These are phyloP conservation scores for Megathymus violae DNA, from an alignment of 1,140 invertebrate genomes.

Conservation along the genomic window DNA sequence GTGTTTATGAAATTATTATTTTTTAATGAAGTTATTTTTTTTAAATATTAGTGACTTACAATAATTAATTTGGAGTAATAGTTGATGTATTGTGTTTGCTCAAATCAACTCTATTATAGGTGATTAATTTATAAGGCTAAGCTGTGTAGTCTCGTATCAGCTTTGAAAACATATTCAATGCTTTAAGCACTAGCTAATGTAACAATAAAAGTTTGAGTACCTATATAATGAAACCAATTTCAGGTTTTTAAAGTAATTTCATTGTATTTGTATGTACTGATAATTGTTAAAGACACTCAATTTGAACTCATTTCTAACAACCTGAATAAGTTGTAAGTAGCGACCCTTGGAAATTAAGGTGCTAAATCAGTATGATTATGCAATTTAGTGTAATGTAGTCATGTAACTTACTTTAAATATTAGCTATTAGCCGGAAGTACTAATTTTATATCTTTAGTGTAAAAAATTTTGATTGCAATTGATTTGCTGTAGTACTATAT, in stretches of 20 bases:
- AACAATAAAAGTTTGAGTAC: too few relatives aligned
- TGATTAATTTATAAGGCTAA: neutral
- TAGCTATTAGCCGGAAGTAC: neutral
- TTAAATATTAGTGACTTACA: too few relatives aligned
- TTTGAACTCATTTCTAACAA: neutral
- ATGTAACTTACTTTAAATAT: conserved; percentile 14
- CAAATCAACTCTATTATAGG: conserved; percentile 13
- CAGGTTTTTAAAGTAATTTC: neutral
- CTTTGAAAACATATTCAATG: neutral
- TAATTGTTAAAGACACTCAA: neutral
- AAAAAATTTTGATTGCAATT: neutral
- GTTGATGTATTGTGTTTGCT: conserved; percentile 14
- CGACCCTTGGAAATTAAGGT: conserved; percentile 15
- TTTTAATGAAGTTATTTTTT: too few relatives aligned
- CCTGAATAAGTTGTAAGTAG: neutral
- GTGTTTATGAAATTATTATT: too few relatives aligned
- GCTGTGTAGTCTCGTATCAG: too few relatives aligned
- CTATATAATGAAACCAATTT: neutral
- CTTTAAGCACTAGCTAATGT: too few relatives aligned
- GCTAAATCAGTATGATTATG: conserved; percentile 19
- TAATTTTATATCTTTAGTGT: neutral
- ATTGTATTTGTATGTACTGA: neutral
- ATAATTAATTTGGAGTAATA: neutral
- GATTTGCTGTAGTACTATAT: neutral
- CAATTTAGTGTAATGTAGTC: conserved; percentile 17